These are phyloP conservation scores for Eidolon helvum DNA, from an alignment of 2,113 vertebrate species.

Conservation along the genomic window DNA sequence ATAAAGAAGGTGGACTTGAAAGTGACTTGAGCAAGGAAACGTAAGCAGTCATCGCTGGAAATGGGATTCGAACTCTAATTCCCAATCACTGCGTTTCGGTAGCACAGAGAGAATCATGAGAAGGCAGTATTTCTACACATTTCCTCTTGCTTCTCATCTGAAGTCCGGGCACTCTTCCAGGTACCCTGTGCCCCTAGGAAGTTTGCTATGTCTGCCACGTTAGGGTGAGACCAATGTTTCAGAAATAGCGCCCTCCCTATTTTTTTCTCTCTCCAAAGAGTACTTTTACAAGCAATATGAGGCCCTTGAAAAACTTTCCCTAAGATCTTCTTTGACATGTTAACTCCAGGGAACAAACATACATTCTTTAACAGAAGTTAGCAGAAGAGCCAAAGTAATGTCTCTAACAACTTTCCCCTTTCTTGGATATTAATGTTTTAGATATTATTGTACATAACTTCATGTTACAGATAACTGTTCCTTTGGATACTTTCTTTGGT, in stretches of 20 bases:
- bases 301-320: background rate
- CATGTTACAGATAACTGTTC: background rate
- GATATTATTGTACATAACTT: background rate
- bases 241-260: background rate
- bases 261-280: background rate
- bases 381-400: background rate
- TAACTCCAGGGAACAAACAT: background rate
- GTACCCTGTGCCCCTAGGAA: background rate
- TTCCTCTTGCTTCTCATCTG: background rate
- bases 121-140: background rate
- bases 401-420: background rate
- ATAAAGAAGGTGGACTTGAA: background rate
- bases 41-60: background rate
- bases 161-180: background rate
- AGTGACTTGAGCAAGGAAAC: too few species aligned
- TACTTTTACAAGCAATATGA: background rate
- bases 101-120: background rate
- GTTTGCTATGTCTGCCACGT: background rate
- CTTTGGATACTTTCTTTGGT: background rate
- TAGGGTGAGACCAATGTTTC: background rate
- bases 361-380: background rate
- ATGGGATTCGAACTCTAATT: background rate
- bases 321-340: background rate
- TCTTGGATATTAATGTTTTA: background rate
- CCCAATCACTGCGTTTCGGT: accelerated